phyloP scores from a whole-genome alignment of 1,140 invertebrate species.

The Conopomorpha cramerella region DNA sequence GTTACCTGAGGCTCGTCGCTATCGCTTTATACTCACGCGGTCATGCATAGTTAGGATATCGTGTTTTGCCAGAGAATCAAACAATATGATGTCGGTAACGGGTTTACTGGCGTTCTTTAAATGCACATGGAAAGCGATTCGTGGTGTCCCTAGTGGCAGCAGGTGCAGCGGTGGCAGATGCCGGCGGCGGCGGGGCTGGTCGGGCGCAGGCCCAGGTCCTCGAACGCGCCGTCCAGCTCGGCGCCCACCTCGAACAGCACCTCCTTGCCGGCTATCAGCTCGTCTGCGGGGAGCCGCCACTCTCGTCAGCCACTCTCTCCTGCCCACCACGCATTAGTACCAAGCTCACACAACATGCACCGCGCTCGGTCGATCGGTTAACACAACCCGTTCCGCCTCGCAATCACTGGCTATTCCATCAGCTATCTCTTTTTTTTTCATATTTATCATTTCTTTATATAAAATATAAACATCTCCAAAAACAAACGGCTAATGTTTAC shows the following conservation, averaged over 20 bases:
- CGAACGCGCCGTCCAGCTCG: slow-evolving; percentile 95
- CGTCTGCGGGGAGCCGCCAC: slow-evolving; percentile 74
- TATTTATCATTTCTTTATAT: slow-evolving; percentile 23
- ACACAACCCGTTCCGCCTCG: slow-evolving; percentile 16
- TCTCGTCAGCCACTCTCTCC: slow-evolving; percentile 13
- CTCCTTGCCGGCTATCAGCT: slow-evolving; percentile 96
- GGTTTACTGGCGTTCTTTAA: slow-evolving; percentile 18
- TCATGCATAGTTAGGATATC: neutral
- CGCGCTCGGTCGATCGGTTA: slow-evolving; percentile 8
- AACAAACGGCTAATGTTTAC: no score
- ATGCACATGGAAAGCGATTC: slow-evolving; percentile 24
- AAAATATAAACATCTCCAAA: no score
- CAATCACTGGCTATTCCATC: slow-evolving; percentile 38
- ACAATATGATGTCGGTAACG: slow-evolving; percentile 3
- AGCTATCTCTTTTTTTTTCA: slow-evolving; percentile 20
- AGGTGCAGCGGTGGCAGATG: slow-evolving; percentile 35
- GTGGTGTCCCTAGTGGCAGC: slow-evolving; percentile 31
- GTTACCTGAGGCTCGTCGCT: slow-evolving; percentile 21
- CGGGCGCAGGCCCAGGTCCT: slow-evolving; percentile 70
- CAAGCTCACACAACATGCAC: no score
- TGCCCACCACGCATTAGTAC: no score
- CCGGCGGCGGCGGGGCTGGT: slow-evolving; percentile 9
- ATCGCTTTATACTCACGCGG: slow-evolving; percentile 1
- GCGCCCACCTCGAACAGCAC: slow-evolving; percentile 96
- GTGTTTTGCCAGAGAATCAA: neutral